Base-by-base conservation (phyloP, 1,140 invertebrate genomes). In the Harpegnathos saltator region DNA sequence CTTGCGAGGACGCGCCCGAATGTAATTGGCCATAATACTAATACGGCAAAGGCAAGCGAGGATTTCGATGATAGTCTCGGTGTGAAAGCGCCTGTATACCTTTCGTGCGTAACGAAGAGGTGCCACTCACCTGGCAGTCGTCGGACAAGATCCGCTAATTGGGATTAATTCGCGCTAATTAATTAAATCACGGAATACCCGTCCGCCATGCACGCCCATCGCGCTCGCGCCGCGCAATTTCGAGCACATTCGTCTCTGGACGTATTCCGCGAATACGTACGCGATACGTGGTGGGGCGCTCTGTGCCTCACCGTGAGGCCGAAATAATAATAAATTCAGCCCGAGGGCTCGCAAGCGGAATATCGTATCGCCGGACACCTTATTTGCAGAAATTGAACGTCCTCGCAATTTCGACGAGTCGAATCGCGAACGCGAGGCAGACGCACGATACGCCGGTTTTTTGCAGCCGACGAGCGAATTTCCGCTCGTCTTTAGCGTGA, bases 121-220 rank as follows among this genome's bases (percentile, higher is more conserved):
- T 44, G 50, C 71, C 65, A 84, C 84, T 88, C 75, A 59, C 44
- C 73, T 88, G 71, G 9, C 73, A 89, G 75, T 89, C 85, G 82
- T 89, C 88, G 85, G 88, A 87, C 88, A 89, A 87, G 88, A 88
- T 88, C 82, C 86, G 58, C 87, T 91, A 91, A 91, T 91, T 91
- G 87, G 91, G 90, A 91, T 91, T 91, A 91, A 91, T 91, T 90
- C 85, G 87, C 75, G 82, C 87, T 91, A 88, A 91, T 91, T 91
- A 91, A 91, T 91, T 91, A 87, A 91, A 91, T 91, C 89, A 86
- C 71, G 81, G 80, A 86, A 90, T 87, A 80, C 75, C 73, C 77
- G 65, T 68, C 65, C 29, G 52, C 69, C 63, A 63, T 84, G 80
- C 24, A 48, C 17, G 56, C 33, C 26, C 65, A 38, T 68, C 71